These are phyloP conservation scores for Clarias pachynema DNA, from an alignment of 2,797 vertebrate species.

Conservation along the genomic window DNA sequence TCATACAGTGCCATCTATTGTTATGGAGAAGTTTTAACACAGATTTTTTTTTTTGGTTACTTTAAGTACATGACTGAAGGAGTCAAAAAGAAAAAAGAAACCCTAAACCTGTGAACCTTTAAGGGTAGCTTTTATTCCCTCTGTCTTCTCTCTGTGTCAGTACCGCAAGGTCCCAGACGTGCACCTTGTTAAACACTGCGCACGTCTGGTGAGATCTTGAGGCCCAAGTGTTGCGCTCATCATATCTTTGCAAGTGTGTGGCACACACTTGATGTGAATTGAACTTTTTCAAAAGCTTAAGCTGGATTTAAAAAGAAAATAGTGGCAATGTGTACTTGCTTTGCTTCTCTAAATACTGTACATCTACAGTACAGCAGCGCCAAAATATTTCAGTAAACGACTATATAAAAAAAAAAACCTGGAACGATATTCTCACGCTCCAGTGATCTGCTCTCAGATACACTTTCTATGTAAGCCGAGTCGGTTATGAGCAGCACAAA, in stretches of 20 bases:
- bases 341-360: constrained; percentile 80
- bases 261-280: neutral
- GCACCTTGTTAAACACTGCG: neutral
- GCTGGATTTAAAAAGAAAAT: neutral
- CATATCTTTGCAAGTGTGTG: neutral
- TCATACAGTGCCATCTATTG: constrained; percentile 48
- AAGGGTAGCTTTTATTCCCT: neutral
- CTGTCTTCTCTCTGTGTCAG: neutral
- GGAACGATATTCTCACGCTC: neutral
- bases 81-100: neutral
- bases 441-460: constrained; percentile 10
- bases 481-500: neutral
- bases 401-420: neutral
- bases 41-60: neutral
- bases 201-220: neutral
- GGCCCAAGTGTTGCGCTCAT: neutral
- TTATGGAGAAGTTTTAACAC: constrained; percentile 25
- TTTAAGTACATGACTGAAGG: neutral
- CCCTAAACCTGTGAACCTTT: neutral
- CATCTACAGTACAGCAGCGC: constrained; percentile 72
- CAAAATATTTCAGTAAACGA: constrained; percentile 64
- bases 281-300: neutral
- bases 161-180: neutral
- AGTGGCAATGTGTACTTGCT: constrained; percentile 62
- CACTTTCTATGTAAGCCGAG: constrained; percentile 18